Conservation (phyloP, 2,113 vertebrate species). For the Edolisoma coerulescens region DNA sequence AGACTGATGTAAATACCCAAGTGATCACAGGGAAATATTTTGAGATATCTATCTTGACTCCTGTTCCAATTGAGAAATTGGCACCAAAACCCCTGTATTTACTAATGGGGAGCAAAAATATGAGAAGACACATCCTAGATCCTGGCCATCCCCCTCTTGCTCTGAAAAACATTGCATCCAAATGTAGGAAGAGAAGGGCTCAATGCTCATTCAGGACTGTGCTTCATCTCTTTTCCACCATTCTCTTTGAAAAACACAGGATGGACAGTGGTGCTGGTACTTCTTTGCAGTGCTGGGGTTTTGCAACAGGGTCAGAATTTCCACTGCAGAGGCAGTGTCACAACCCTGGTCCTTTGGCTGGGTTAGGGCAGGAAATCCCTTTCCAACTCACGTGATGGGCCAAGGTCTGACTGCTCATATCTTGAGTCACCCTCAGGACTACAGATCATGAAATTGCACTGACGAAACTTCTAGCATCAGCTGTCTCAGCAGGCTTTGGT, state of each 20-base stretch:
- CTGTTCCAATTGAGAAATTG: neutral
- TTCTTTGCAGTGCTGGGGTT: neutral
- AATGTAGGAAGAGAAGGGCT: neutral
- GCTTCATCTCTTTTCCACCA: neutral
- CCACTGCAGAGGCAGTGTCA: neutral
- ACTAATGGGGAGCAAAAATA: neutral
- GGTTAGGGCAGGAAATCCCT: neutral
- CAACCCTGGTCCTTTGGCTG: rapidly evolving
- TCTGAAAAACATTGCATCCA: neutral
- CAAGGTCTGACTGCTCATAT: neutral
- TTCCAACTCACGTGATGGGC: rapidly evolving
- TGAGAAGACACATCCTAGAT: neutral
- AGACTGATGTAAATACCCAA: neutral
- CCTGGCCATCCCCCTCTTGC: neutral
- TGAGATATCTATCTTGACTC: neutral
- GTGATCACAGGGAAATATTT: neutral
- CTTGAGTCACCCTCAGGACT: neutral
- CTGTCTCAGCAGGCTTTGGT: neutral
- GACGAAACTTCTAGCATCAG: neutral
- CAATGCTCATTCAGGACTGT: neutral
- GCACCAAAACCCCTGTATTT: neutral
- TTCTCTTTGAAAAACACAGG: neutral
- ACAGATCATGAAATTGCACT: neutral
- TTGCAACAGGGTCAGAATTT: neutral
- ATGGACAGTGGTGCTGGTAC: too few relatives aligned